Base-by-base conservation (phyloP, 1,140 invertebrate species). In the Bombus haemorrhoidalis region DNA sequence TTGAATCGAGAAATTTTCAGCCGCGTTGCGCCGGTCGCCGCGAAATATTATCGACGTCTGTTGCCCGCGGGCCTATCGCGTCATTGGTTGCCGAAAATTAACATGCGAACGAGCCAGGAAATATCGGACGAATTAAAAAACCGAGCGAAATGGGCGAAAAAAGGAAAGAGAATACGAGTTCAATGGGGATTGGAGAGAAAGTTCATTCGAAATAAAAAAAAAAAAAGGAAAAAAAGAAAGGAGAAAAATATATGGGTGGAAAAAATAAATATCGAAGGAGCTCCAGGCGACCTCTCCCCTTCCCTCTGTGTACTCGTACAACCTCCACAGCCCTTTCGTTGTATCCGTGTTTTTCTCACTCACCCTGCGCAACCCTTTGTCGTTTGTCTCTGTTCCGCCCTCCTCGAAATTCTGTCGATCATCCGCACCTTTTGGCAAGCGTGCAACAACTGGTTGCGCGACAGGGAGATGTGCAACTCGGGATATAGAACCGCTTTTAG, bases 21-120 rank as follows among this genome's bases (percentile, higher is more conserved):
- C 91, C 86, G 90, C 75, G 87, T 84, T 87, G 87, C 25, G 4
- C 32, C 86, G 83, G 76, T 86, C 81, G 89, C 66, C 69, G 89
- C 83, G 75, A 88, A 91, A 94, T 94, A 94, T 94, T 93, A 94
- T 93, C 92, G 92, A 93, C 91, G 93, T 93, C 91, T 93, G 90
- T 94, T 90, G 90, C 93, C 87, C 86, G 85, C 82, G 93, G 93
- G 86, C 84, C 83, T 89, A 87, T 81, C 87, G 91, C 90, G 90
- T 93, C 91, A 92, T 92, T 92, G 90, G 88, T 91, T 92, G 91
- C 90, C 90, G 91, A 94, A 94, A 94, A 94, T 94, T 94, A 94
- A 94, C 93, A 94, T 94, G 92, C 91, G 93, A 93, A 89, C 93
- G 90, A 93, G 15, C 92, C 93, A 91, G 90, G 89, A 94, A 93